Base-by-base conservation (phyloP, 2,797 vertebrate genomes). In the Tapirus indicus region DNA sequence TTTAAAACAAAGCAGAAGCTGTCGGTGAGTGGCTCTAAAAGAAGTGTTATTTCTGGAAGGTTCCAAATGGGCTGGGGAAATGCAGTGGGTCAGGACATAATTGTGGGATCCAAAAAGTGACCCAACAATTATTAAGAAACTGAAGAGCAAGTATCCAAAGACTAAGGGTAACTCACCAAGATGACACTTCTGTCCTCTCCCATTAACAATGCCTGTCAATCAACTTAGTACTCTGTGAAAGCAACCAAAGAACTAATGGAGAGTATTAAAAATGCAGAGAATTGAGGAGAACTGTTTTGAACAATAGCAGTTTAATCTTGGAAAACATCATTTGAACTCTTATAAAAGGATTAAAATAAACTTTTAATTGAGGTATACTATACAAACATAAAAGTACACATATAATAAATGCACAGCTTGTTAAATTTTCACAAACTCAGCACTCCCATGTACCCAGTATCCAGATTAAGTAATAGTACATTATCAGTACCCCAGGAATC, bases 1-100 rank as follows among this genome's bases (percentile, higher is more conserved):
- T 92, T 96, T 89, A 89, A 88, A 92, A 58, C 64, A 92, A 71
- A 72, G 52, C 80, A 95, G 74, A 91, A 91, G 32, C 35, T 82
- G 47, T 56, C 83, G 88, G 27, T 38, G 38, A 93, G 38, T 52
- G 69, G 27, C 56, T 83, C 91, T 78, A 72, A 95, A 88, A 93
- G 56, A 47, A 68, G 17, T 87, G 38, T 75, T 83, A 93, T 93
- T 91, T 95, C 44, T 77, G 87, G 44, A 91, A 78, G 56, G 25
- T 91, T 91, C 88, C 62, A 91, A 78, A 58, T 58, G 69, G 69
- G 20, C 82, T 88, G n/a, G 38, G n/a, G 49, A 60, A 95, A 47
- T 72, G 49, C 52, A 92, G 38, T 77, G 35, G 58, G 75, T 83
- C 69, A 78, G 27, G 62, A 77, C 32, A 83, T 49, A 58, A 27